Conservation (phyloP, 2,888 invertebrate genomes). For the Agrochola lychnidis region DNA sequence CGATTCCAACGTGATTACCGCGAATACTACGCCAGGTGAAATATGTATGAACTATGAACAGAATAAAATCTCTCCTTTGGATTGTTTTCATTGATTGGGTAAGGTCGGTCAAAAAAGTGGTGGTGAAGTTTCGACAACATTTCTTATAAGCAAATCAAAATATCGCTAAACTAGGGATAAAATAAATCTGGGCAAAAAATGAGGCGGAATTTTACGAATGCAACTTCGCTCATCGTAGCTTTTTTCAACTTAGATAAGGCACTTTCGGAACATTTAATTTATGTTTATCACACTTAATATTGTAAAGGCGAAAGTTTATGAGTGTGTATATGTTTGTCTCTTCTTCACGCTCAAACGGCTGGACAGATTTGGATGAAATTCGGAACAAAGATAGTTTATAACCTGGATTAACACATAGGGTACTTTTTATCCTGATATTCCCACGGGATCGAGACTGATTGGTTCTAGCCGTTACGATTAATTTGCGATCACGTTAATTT, state of each 20-base stretch:
- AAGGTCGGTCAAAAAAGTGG: conserved; percentile 19
- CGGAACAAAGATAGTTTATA: too few species aligned
- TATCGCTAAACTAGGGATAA: background rate
- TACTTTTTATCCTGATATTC: too few species aligned
- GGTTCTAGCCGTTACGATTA: background rate
- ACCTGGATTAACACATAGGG: too few species aligned
- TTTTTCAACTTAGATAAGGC: background rate
- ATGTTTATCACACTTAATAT: too few species aligned
- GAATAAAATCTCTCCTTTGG: conserved; percentile 69
- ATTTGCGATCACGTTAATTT: background rate
- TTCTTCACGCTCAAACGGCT: too few species aligned
- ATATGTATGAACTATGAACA: conserved; percentile 77
- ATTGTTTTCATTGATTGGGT: conserved; percentile 75
- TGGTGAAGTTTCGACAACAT: background rate
- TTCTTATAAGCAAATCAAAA: background rate
- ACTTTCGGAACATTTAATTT: background rate
- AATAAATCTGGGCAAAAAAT: background rate
- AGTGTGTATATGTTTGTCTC: too few species aligned
- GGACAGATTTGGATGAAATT: too few species aligned
- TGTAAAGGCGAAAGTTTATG: too few species aligned
- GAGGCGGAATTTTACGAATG: background rate
- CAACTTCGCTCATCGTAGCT: background rate
- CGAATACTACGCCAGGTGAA: conserved; percentile 66
- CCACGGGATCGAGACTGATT: too few species aligned
- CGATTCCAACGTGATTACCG: conserved; percentile 62